Evolutionary conservation across 2,888 invertebrate genomes (phyloP).

Genomic region (Leptarthrus brevirostris): DNA sequence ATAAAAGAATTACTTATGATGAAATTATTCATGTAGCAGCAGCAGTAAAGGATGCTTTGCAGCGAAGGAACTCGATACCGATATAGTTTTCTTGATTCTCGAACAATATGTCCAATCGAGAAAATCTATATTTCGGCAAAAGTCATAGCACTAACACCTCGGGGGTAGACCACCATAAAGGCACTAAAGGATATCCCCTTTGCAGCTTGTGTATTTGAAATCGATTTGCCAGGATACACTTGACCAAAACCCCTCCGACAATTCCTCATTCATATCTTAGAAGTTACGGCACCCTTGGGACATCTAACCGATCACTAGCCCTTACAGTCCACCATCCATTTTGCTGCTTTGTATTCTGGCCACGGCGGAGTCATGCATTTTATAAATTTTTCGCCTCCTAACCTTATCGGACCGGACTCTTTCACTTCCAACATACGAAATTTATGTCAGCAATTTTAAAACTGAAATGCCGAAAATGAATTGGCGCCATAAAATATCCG

Average conservation of each 20-base stretch:
- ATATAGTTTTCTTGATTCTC: neutral
- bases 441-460: slow-evolving; percentile 55
- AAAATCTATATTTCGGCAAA: too few species aligned
- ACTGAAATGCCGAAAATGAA: slow-evolving; percentile 50
- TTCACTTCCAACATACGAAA: slow-evolving; percentile 51
- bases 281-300: slow-evolving; percentile 66
- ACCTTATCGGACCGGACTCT: slow-evolving; percentile 42
- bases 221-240: slow-evolving; percentile 55
- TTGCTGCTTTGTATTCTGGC: slow-evolving; percentile 52
- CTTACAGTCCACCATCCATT: slow-evolving; percentile 54
- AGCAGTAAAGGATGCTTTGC: slow-evolving; percentile 32
- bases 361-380: slow-evolving; percentile 56
- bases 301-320: slow-evolving; percentile 54
- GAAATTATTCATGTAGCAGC: slow-evolving; percentile 47
- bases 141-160: slow-evolving; percentile 30
- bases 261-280: slow-evolving; percentile 67
- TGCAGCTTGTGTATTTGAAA: slow-evolving; percentile 56
- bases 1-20: slow-evolving; percentile 51
- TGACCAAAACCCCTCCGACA: slow-evolving; percentile 58
- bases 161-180: slow-evolving; percentile 24
- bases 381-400: slow-evolving; percentile 50
- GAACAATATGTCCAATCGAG: neutral
- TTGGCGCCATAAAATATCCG: slow-evolving; percentile 48
- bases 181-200: slow-evolving; percentile 24
- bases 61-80: neutral